Percentiles rank a stretch among this genome's conserved stretches.
phyloP scores from a whole-genome alignment of 2,113 vertebrate genomes.

The Hyaena hyaena region DNA sequence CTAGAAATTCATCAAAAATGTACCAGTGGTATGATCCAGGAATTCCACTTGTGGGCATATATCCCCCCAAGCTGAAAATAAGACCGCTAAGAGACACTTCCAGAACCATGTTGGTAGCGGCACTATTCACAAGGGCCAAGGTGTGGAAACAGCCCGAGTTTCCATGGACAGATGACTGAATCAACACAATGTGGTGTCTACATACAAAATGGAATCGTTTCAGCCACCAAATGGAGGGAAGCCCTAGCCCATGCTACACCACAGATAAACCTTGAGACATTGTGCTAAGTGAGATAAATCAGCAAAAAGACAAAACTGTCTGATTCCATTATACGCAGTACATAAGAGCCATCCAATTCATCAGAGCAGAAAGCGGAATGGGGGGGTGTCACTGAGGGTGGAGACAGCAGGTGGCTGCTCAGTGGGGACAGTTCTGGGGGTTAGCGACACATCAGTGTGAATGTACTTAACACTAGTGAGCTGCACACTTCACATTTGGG shows the following conservation, averaged over 20 bases:
- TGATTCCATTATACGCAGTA: accelerated
- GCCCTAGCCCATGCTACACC: accelerated
- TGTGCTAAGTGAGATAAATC: not conserved
- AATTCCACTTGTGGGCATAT: no score
- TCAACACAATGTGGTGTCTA: no score
- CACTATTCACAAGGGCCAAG: not conserved
- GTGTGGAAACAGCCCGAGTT: accelerated
- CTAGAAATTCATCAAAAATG: not conserved
- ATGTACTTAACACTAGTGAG: not conserved
- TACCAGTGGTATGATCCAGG: not conserved
- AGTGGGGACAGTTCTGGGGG: not conserved
- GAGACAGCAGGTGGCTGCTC: accelerated
- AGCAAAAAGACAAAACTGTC: accelerated
- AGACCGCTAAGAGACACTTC: not conserved
- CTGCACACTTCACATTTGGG: no score
- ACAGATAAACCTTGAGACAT: accelerated
- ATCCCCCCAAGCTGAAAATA: not conserved
- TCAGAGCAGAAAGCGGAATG: no score
- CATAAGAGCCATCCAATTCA: accelerated
- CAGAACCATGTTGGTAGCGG: not conserved
- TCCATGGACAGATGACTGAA: accelerated
- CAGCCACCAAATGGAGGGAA: not conserved
- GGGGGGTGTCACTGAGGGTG: no score
- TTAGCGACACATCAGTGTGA: accelerated
- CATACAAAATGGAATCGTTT: accelerated